Conservation (phyloP, 2,888 invertebrate species). For the Erpobdella octoculata region DNA sequence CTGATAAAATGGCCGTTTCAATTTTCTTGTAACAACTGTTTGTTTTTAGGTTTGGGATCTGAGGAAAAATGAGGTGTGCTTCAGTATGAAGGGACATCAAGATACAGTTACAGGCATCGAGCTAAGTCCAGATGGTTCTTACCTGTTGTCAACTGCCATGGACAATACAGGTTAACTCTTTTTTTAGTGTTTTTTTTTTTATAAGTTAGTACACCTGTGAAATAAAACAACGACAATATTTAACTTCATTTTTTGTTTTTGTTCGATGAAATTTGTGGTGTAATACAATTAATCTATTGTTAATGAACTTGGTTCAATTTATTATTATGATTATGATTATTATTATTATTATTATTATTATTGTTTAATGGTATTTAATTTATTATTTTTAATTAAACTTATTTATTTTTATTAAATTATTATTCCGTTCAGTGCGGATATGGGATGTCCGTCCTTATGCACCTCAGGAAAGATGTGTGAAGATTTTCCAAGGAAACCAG, state of each 20-base stretch:
- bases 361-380: too few species aligned
- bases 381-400: neutral
- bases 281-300: too few species aligned
- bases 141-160: constrained; percentile 90
- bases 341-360: too few species aligned
- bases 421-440: constrained; percentile 54
- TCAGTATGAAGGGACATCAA: constrained; percentile 80
- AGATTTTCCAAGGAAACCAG: constrained; percentile 40
- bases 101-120: constrained; percentile 86
- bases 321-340: too few species aligned
- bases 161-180: constrained; percentile 66
- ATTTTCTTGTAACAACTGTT: neutral
- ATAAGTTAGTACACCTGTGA: too few species aligned
- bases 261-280: too few species aligned
- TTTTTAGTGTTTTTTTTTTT: neutral
- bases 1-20: too few species aligned
- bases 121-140: constrained; percentile 64
- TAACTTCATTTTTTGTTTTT: too few species aligned
- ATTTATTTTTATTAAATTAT: neutral
- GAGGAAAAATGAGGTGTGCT: constrained; percentile 71
- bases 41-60: constrained; percentile 76
- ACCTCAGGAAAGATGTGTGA: constrained; percentile 40
- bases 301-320: too few species aligned
- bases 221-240: too few species aligned
- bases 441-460: constrained; percentile 41